phyloP scores from a whole-genome alignment of 2,113 vertebrate genomes.

The Carlito syrichta region DNA sequence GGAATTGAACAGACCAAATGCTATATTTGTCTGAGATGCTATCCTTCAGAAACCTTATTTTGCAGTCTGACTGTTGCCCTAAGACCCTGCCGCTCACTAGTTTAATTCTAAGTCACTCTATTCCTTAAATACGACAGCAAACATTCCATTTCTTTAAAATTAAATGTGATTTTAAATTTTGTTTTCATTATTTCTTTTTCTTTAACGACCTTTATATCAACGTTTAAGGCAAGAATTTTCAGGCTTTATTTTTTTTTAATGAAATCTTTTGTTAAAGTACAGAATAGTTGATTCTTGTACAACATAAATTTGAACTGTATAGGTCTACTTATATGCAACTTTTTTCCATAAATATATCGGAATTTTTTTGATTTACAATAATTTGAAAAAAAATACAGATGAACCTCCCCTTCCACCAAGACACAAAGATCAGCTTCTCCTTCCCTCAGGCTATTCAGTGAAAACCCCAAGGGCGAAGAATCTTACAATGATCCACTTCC shows the following conservation, averaged over 20 bases:
- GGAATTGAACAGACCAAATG: neutral
- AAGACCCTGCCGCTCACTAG: neutral
- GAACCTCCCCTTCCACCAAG: neutral
- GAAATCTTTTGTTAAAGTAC: neutral
- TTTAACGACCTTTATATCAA: neutral
- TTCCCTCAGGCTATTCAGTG: neutral
- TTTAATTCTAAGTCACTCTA: neutral
- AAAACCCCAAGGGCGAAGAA: neutral
- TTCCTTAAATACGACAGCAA: neutral
- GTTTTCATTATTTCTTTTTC: neutral
- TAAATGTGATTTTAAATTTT: conserved; percentile 7
- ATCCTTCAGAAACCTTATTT: neutral
- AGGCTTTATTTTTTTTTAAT: neutral
- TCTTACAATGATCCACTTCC: neutral
- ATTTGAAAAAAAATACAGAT: neutral
- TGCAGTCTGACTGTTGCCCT: neutral
- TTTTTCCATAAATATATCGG: neutral
- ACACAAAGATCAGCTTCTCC: neutral
- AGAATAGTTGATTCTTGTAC: neutral
- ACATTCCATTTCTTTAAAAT: neutral
- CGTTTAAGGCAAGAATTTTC: neutral
- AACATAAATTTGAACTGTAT: neutral
- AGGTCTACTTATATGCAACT: neutral
- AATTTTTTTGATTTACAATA: neutral
- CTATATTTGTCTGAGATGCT: neutral